Evolutionary conservation across 2,797 vertebrate genomes (phyloP).

Genomic region (Glossophaga mutica): DNA sequence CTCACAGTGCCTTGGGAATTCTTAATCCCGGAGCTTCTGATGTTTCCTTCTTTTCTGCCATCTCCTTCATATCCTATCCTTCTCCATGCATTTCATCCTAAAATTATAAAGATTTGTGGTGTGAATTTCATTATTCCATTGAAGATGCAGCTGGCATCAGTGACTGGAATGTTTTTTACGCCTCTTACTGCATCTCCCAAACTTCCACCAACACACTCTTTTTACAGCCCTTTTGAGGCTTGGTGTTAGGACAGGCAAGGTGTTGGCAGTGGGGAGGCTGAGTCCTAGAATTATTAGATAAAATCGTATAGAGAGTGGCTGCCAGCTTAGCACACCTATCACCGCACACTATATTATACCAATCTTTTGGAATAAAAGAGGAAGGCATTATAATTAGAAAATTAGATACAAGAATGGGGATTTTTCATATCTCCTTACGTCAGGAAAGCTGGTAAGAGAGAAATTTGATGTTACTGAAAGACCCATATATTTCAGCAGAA

Average conservation of each 20-base stretch:
- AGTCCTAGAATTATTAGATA: neutral
- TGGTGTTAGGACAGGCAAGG: neutral
- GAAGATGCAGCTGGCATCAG: neutral
- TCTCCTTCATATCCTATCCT: neutral
- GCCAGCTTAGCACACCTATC: neutral
- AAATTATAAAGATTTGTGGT: neutral
- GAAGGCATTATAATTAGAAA: neutral
- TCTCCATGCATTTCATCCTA: neutral
- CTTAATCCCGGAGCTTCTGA: neutral
- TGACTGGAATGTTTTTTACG: neutral
- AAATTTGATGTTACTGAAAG: neutral
- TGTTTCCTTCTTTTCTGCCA: neutral
- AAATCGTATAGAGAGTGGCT: neutral
- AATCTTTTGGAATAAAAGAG: neutral
- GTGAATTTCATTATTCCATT: neutral
- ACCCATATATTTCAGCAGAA: neutral
- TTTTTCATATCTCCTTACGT: neutral
- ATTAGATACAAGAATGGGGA: neutral
- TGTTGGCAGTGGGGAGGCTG: neutral
- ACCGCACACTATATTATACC: neutral
- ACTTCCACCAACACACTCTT: neutral
- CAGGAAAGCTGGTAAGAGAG: neutral
- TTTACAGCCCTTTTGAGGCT: neutral
- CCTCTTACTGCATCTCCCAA: fast-evolving
- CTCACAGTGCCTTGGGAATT: slow-evolving; percentile 14